Conservation (phyloP, 2,113 vertebrate genomes). For the Dissostichus mawsoni region DNA sequence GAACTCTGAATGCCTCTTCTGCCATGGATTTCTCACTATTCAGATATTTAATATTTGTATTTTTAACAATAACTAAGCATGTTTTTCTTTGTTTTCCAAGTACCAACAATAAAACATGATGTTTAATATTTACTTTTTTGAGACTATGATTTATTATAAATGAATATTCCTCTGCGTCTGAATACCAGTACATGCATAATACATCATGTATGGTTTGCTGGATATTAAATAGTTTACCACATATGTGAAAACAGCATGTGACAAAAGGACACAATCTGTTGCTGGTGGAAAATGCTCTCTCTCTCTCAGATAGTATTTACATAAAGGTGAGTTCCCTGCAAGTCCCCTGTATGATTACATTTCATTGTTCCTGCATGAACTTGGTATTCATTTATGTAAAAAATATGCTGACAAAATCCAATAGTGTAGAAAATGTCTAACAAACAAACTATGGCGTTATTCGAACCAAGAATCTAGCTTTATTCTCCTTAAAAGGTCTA, state of each 20-base stretch:
- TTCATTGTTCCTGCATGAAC: not conserved
- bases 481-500: not conserved
- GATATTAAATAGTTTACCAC: slow-evolving; percentile 4
- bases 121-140: not conserved
- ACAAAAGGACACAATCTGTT: slow-evolving; percentile 14
- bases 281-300: not conserved
- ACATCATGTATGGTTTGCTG: not conserved
- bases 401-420: not conserved
- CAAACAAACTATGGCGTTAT: not conserved
- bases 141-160: not conserved
- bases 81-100: not conserved
- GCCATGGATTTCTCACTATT: not conserved
- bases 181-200: not conserved
- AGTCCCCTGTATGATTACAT: not conserved
- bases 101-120: not conserved
- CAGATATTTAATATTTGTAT: not conserved
- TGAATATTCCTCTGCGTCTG: not conserved
- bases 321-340: not conserved
- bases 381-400: too few species aligned
- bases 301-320: slow-evolving; percentile 1
- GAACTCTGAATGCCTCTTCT: not conserved
- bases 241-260: slow-evolving; percentile 31
- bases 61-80: not conserved
- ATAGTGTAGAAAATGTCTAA: not conserved
- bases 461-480: not conserved